Base-by-base conservation (phyloP, 2,113 vertebrate species). In the Spermophilus dauricus region DNA sequence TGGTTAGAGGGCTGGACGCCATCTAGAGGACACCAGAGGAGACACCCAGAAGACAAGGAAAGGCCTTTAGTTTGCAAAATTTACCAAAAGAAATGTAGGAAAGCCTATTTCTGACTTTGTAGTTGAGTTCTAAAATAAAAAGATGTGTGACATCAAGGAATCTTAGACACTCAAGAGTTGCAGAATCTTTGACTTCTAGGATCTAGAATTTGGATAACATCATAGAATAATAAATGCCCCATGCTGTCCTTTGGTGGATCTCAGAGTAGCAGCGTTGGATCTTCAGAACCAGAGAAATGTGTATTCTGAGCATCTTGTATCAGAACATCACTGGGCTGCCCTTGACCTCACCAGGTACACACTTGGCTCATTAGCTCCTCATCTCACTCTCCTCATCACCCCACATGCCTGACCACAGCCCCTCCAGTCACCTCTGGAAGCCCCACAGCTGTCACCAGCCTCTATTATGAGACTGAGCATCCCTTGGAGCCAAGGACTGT, bases 121-220 rank as follows among this genome's bases (percentile, higher is more conserved):
- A 12, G 56, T 45, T 53, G 39, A 17, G 0, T 85, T 67, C 30
- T 84, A 30, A 12, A 69, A 48, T 24, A 83, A 77, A 89, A 34
- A 26, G 17, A 28, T 39, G 10, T 34, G 53, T 39, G 9, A 82
- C 5, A 11, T 28, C 17, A 17, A 2, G 65, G 51, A 90, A 53
- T 45, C 56, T 48, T 53, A 72, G 30, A 20, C 26, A 67, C 14
- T 80, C n/a, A 58, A 58, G 22, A 56, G 28, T 63, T 63, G 14
- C 10, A 91, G 37, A 80, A 9, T 81, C 76, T 89, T 95, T 96
- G 65, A 65, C 76, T 63, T 96, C 65, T 70, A 89, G 34, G 5
- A 84, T 51, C 45, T 34, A 18, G 42, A 30, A 89, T 48, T 89
- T 45, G 37, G 10, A 89, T 16, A 20, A 34, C 86, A 78, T 67